phyloP scores from a whole-genome alignment of 2,797 vertebrate species.

The Argyrosomus regius region DNA sequence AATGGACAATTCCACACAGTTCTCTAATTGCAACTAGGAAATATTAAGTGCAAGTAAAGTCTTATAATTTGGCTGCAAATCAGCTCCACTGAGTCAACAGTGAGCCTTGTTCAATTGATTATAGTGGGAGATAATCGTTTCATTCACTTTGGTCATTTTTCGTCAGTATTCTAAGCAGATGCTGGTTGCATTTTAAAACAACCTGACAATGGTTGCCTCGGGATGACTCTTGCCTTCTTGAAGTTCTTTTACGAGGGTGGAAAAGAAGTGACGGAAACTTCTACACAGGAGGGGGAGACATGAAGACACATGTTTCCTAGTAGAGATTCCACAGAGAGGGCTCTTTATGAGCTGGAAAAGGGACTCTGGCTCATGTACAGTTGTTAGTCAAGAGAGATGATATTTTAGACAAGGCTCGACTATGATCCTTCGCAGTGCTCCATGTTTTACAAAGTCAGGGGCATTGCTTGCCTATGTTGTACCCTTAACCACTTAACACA shows the following conservation, averaged over 20 bases:
- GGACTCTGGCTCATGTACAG: slow-evolving; percentile 21
- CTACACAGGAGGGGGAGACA: slow-evolving; percentile 6
- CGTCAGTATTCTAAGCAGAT: background rate
- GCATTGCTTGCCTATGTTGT: background rate
- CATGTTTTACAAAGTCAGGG: slow-evolving; percentile 18
- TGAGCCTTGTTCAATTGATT: background rate
- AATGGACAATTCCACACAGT: background rate
- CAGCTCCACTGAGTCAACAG: slow-evolving; percentile 10
- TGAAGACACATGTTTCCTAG: slow-evolving; percentile 35
- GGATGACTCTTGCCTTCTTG: slow-evolving; percentile 10
- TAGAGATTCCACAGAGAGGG: slow-evolving; percentile 48
- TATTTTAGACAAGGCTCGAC: slow-evolving; percentile 24
- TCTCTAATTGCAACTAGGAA: background rate
- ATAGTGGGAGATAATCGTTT: background rate
- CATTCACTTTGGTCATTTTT: background rate
- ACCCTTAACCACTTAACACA: slow-evolving; percentile 1
- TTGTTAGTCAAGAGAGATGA: slow-evolving; percentile 37
- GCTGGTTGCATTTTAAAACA: slow-evolving; percentile 10
- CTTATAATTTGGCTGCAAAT: background rate
- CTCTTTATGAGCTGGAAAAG: slow-evolving; percentile 49
- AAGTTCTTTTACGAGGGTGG: slow-evolving; percentile 39
- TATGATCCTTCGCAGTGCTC: slow-evolving; percentile 17
- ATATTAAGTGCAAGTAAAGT: background rate
- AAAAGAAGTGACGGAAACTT: slow-evolving; percentile 54
- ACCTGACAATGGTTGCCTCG: slow-evolving; percentile 6